These are phyloP conservation scores for Colistium nudipinnis DNA, from an alignment of 2,113 vertebrate genomes.

Conservation along the genomic window DNA sequence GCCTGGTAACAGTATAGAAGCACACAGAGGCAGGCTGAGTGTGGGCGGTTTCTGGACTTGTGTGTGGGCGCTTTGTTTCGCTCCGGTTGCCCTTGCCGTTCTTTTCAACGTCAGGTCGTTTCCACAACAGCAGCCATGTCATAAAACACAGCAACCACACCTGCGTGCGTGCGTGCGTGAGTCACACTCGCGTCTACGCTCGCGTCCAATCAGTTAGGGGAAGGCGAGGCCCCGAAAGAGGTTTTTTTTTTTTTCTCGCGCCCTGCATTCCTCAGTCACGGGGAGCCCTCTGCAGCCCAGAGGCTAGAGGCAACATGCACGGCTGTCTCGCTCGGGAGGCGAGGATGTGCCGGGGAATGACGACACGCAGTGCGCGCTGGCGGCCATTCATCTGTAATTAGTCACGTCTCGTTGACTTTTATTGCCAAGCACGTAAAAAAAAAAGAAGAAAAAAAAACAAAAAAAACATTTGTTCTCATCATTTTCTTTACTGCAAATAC, in stretches of 20 bases:
- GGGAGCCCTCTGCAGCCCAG: constrained; percentile 31
- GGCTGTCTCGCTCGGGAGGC: constrained; percentile 1
- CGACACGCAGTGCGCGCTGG: constrained; percentile 25
- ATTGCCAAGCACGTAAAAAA: background rate
- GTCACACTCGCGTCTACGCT: constrained; percentile 63
- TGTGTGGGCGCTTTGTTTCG: constrained; percentile 25
- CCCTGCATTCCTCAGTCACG: constrained; percentile 42
- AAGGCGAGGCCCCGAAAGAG: constrained; percentile 61
- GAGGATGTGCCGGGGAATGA: constrained; percentile 31
- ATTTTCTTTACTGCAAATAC: background rate
- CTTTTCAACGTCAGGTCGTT: constrained; percentile 41
- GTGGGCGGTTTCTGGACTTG: constrained; percentile 47
- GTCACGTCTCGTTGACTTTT: constrained; percentile 38
- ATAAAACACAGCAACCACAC: constrained; percentile 64
- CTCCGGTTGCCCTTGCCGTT: constrained; percentile 35
- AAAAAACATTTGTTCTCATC: background rate
- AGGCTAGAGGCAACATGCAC: constrained; percentile 61
- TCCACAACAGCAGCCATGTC: constrained; percentile 52
- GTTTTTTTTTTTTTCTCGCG: too few species aligned
- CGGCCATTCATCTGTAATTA: constrained; percentile 35
- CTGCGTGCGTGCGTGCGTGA: constrained; percentile 47
- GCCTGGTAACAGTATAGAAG: constrained; percentile 59
- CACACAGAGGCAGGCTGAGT: constrained; percentile 35
- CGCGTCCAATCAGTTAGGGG: constrained; percentile 44
- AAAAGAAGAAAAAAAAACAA: too few species aligned